phyloP scores from a whole-genome alignment of 2,113 vertebrate genomes.

The Ramphastos sulfuratus region DNA sequence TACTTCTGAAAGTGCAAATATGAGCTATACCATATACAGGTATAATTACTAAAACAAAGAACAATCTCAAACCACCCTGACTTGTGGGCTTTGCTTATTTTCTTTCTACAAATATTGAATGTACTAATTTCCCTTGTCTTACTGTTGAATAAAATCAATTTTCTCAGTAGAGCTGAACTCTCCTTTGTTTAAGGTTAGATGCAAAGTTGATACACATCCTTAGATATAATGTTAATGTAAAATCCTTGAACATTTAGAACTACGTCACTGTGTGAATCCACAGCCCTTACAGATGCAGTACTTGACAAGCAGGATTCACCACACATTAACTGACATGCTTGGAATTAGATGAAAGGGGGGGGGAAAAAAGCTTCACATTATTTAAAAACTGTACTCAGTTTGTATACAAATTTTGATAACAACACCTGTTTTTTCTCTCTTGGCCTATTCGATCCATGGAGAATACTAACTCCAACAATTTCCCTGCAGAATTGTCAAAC shows the following conservation, averaged over 20 bases:
- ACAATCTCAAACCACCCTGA: conserved; percentile 77
- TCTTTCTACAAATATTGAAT: conserved; percentile 85
- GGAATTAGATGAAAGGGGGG: conserved; percentile 58
- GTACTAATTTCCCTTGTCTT: conserved; percentile 83
- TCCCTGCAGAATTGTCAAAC: conserved; percentile 81
- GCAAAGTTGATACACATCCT: conserved; percentile 73
- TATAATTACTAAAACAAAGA: conserved; percentile 84
- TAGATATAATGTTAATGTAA: conserved; percentile 72
- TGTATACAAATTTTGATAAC: conserved; percentile 77
- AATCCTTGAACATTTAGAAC: conserved; percentile 77
- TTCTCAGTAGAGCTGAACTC: conserved; percentile 80
- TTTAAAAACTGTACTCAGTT: conserved; percentile 76
- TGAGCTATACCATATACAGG: conserved; percentile 73
- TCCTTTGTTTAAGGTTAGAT: conserved; percentile 82
- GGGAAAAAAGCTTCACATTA: conserved; percentile 61
- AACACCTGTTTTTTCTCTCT: conserved; percentile 81
- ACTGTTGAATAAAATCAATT: conserved; percentile 82
- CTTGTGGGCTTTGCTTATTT: conserved; percentile 79
- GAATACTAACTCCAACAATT: conserved; percentile 75
- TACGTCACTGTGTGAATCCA: conserved; percentile 64
- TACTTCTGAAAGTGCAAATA: conserved; percentile 76
- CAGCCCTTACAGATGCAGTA: conserved; percentile 67
- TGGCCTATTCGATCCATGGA: conserved; percentile 75
- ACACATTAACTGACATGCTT: conserved; percentile 66
- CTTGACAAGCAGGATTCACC: conserved; percentile 70